Evolutionary conservation across 1,140 invertebrate genomes (phyloP).

Genomic region (Tyrophagus putrescentiae): DNA sequence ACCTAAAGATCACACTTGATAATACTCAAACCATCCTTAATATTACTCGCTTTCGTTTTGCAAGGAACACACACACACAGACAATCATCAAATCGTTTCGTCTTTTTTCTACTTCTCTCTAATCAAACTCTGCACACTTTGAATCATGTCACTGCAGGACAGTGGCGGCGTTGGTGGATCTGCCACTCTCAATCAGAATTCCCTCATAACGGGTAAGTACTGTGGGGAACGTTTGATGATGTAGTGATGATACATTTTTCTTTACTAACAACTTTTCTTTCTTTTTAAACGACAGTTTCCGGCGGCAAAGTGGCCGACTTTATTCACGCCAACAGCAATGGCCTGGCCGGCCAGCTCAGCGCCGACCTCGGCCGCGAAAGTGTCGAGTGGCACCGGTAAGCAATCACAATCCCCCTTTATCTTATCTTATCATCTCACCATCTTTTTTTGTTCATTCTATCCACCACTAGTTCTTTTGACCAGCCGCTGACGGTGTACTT

Average conservation of each 20-base stretch:
- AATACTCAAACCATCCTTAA: too few relatives aligned
- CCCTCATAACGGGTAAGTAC: not conserved
- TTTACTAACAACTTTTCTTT: not conserved
- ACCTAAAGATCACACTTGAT: too few relatives aligned
- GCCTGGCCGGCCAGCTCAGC: conserved; percentile 4
- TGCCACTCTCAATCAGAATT: conserved; percentile 5
- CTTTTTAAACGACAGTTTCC: conserved; percentile 1
- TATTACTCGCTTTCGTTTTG: too few relatives aligned
- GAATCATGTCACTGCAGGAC: too few relatives aligned
- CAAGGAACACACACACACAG: too few relatives aligned
- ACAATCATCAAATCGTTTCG: too few relatives aligned
- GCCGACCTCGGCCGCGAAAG: conserved; percentile 18
- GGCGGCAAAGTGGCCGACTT: conserved; percentile 1
- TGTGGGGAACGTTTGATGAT: not conserved
- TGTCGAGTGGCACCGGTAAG: conserved; percentile 38
- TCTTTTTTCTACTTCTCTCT: too few relatives aligned
- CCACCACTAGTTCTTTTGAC: conserved; percentile 39
- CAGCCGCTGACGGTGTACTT: conserved; percentile 46
- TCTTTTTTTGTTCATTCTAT: conserved; percentile 10
- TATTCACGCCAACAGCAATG: not conserved
- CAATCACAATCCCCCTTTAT: not conserved
- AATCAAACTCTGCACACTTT: too few relatives aligned
- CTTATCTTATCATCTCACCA: not conserved
- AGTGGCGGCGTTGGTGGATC: too few relatives aligned
- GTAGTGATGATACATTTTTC: too few relatives aligned